These are phyloP conservation scores for Trinorchestia longiramus DNA, from an alignment of 1,140 invertebrate species.

Conservation along the genomic window DNA sequence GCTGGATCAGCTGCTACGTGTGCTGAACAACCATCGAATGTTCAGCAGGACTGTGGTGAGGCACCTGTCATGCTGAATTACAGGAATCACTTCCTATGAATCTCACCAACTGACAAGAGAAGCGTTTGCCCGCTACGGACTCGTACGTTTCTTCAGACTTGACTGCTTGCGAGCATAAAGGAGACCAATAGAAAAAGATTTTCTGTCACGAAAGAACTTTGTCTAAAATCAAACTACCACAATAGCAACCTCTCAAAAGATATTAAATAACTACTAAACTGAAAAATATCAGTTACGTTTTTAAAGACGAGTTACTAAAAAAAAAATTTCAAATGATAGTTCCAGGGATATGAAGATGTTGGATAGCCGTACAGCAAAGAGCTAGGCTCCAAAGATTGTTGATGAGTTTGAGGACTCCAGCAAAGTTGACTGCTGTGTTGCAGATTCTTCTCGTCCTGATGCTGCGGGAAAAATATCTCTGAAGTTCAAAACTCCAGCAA, in stretches of 20 bases:
- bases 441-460: not conserved
- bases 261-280: no score
- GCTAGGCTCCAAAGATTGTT: not conserved
- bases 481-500: not conserved
- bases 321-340: not conserved
- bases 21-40: not conserved
- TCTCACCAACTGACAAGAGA: not conserved
- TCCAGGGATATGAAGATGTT: not conserved
- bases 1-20: not conserved
- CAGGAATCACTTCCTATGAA: not conserved
- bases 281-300: no score
- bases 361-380: not conserved
- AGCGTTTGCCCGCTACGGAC: not conserved
- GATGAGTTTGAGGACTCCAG: not conserved
- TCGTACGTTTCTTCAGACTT: not conserved
- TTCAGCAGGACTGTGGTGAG: not conserved
- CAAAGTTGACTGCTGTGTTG: no score
- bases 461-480: not conserved
- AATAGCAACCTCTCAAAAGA: no score
- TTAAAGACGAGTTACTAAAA: not conserved
- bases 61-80: not conserved
- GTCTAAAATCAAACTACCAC: no score
- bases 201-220: no score
- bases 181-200: no score
- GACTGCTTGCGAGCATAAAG: no score